phyloP scores from a whole-genome alignment of 1,140 invertebrate genomes.

The Zophobas morio region DNA sequence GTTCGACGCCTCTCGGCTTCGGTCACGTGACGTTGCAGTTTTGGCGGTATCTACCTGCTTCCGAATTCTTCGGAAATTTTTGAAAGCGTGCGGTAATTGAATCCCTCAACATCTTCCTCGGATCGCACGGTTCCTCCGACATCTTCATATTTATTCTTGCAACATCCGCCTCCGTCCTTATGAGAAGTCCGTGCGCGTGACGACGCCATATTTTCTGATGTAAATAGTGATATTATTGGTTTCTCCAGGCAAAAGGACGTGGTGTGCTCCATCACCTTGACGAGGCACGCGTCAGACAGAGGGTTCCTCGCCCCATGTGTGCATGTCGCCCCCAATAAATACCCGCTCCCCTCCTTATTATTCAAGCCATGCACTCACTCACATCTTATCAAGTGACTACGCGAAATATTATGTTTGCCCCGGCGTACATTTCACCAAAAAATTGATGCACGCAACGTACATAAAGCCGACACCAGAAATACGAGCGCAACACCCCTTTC shows the following conservation, averaged over 20 bases:
- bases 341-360: conserved; percentile 38
- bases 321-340: conserved; percentile 45
- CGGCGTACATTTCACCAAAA: conserved; percentile 36
- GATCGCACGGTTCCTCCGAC: neutral
- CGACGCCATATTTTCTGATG: conserved; percentile 26
- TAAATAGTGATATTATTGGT: conserved; percentile 48
- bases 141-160: conserved; percentile 24
- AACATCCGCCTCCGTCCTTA: neutral
- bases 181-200: neutral
- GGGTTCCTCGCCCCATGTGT: conserved; percentile 35
- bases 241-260: conserved; percentile 14
- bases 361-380: conserved; percentile 45
- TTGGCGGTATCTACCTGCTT: too few relatives aligned
- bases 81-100: neutral
- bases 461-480: conserved; percentile 38
- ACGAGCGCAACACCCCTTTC: conserved; percentile 2
- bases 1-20: too few relatives aligned
- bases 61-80: too few relatives aligned
- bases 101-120: neutral
- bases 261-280: conserved; percentile 43
- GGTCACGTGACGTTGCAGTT: too few relatives aligned
- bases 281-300: conserved; percentile 36
- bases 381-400: conserved; percentile 40
- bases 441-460: conserved; percentile 40
- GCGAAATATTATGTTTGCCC: conserved; percentile 41